phyloP scores from a whole-genome alignment of 2,113 vertebrate species.

The Daboia siamensis region DNA sequence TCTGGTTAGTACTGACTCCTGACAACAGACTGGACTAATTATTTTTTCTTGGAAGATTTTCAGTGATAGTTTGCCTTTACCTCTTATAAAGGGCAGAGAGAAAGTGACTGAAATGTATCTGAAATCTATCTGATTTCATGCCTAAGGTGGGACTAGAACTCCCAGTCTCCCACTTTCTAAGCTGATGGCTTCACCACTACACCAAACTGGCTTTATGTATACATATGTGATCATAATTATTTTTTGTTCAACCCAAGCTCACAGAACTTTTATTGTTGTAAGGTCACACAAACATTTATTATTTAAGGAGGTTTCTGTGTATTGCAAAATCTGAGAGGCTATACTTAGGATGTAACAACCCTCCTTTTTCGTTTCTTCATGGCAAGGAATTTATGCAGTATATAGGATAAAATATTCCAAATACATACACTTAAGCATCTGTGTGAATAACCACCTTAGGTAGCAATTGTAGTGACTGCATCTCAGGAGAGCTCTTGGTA shows the following conservation, averaged over 20 bases:
- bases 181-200: neutral
- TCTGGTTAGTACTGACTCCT: neutral
- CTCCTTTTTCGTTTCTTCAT: neutral
- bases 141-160: neutral
- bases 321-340: neutral
- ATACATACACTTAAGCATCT: neutral
- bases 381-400: neutral
- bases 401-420: neutral
- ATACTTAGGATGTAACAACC: neutral
- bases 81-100: neutral
- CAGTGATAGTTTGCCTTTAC: neutral
- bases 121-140: neutral
- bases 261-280: neutral
- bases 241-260: neutral
- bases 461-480: neutral
- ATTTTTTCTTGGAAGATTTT: neutral
- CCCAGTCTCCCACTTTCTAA: neutral
- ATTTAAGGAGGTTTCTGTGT: neutral
- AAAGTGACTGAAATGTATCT: neutral
- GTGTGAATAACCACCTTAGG: slow-evolving; percentile 18
- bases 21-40: neutral
- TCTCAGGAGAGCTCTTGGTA: slow-evolving; percentile 18
- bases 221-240: neutral
- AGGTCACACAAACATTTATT: neutral
- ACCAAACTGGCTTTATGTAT: neutral